Base-by-base conservation (phyloP, 2,113 vertebrate genomes). In the Pseudolaguvia tuberculata region DNA sequence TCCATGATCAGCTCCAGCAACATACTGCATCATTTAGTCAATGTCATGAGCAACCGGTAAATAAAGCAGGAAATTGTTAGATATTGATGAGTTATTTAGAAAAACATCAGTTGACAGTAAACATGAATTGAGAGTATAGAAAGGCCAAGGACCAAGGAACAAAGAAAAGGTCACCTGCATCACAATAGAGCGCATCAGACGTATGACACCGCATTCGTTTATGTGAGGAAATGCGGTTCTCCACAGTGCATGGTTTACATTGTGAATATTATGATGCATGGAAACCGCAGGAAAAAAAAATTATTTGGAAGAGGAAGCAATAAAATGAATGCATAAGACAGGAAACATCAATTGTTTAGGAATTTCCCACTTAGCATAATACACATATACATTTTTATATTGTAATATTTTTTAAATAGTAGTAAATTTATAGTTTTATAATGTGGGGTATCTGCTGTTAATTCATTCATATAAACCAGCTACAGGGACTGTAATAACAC, bases 111-210 rank as follows among this genome's bases (percentile, higher is more conserved):
- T 61, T 69, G 35, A 77, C 61, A 72, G 71, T 78, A 78, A 81
- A 78, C 45, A 68, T 72, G 76, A 81, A 74, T 53, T 59, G 27
- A 59, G 56, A 81, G 39, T 48, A 17, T 52, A 27, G 5, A 53
- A 42, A 77, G 35, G 75, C 23, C 73, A 72, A 80, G 45, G 69
- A 29, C 50, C 39, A 69, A 62, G 76, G 73, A 78, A 78, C 67
- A 68, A 78, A 72, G 8, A 39, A 81, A 81, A 81, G 68, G 80
- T 78, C 80, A 81, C 6, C 29, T 20, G 69, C 13, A 8, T 72
- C n/a, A 25, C 25, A 75, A 51, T 58, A 42, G 53, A 8, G 18
- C n/a, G 14, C 21, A 55, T 59, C n/a, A 75, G 45, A 50, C 58
- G 23, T 59, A 55, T 72, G 29, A 75, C 9, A 56, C 55, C 50